Base-by-base conservation (phyloP, 2,888 invertebrate genomes). In the Lycophotia porphyrea region DNA sequence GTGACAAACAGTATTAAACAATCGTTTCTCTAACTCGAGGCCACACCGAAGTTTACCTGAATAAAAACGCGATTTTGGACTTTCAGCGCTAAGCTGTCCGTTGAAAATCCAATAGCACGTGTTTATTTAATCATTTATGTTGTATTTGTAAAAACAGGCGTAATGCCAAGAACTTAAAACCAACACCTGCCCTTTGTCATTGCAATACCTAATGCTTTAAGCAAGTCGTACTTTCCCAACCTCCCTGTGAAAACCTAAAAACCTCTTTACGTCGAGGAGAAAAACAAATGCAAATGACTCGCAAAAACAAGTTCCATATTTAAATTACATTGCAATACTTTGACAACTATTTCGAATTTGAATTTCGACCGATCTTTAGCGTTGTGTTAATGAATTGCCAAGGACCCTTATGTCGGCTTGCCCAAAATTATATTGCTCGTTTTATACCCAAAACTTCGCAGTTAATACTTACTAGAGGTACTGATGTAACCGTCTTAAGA, bases 381-480 rank as follows among this genome's bases (percentile, higher is more conserved):
- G 73, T 68, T 73, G 78, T 74, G 75, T 76, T 78, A 85, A 85
- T 81, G 87, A 85, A 87, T 82, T 55, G 61, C 68, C 60, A 60
- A 81, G 68, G 39, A 74, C 74, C 69, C 73, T 78, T 74, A 75
- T 64, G 75, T 75, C n/a, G 31, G 65, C 71, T 70, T 71, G 21
- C 42, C 78, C 72, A 60, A 85, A 82, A 81, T 87, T 74, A 76
- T 76, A 82, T 71, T 68, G 74, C 74, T 76, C 65, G 73, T 82
- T 84, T 75, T 73, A 82, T 73, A 80, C 80, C 82, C 78, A 71
- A 84, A 85, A 84, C 76, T 87, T 86, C 34, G 42, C 74, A 60
- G 71, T 84, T 82, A 64, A 77, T 74, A 77, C 66, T 73, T 31
- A 70, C 65, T 60, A 65, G 39, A 76, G 78, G 69, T 69, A 71